Percentiles rank a stretch among this genome's conserved stretches.
These are phyloP conservation scores for Lepetodrilus schrolli DNA, from an alignment of 2,888 invertebrate species.

Conservation along the genomic window DNA sequence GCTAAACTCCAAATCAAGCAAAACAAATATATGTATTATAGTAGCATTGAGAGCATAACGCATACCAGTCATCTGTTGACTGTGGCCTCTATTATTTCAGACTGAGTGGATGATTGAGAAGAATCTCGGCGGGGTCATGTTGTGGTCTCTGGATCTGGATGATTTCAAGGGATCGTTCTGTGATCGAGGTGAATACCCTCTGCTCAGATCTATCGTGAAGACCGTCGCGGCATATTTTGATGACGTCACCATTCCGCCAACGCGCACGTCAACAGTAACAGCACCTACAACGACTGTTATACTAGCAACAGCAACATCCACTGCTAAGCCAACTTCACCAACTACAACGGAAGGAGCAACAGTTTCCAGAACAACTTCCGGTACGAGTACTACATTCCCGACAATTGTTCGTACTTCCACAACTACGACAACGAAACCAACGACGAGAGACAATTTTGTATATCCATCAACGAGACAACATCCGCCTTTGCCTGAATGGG, in stretches of 20 bases:
- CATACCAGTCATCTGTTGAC: too few species aligned
- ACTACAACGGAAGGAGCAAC: neutral
- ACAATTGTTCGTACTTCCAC: neutral
- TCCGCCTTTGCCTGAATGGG: too few species aligned
- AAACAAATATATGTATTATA: too few species aligned
- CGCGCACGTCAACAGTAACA: neutral
- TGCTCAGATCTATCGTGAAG: slow-evolving; percentile 50
- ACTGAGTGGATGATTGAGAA: slow-evolving; percentile 85
- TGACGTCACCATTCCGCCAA: neutral
- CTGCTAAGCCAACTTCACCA: neutral
- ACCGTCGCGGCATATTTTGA: slow-evolving; percentile 36
- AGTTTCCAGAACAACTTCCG: neutral
- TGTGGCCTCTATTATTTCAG: too few species aligned
- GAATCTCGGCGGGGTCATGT: slow-evolving; percentile 78
- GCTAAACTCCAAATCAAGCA: too few species aligned
- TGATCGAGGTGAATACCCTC: slow-evolving; percentile 57
- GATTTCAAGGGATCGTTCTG: slow-evolving; percentile 66
- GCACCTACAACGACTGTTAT: neutral
- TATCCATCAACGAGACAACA: too few species aligned
- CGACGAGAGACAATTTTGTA: too few species aligned
- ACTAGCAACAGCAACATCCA: neutral
- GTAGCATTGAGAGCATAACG: too few species aligned
- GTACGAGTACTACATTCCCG: neutral
- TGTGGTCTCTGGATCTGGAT: slow-evolving; percentile 68
- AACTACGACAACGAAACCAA: neutral